A percentile compares a stretch with the other conserved stretches of the same genome.
Conservation (phyloP, 2,113 vertebrate genomes). For the Oostethus manadensis region DNA sequence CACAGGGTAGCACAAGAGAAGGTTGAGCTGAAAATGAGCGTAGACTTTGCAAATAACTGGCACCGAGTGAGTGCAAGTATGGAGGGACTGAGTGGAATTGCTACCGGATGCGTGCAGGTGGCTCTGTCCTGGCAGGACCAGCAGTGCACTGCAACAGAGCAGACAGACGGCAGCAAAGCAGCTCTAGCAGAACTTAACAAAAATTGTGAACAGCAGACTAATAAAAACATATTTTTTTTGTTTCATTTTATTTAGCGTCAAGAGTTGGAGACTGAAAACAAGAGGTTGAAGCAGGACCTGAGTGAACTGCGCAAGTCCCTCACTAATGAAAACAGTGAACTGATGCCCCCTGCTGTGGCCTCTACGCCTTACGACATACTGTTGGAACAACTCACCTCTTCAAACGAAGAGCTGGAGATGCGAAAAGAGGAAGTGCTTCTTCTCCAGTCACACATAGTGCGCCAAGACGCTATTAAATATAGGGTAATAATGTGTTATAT, state of each 20-base stretch:
- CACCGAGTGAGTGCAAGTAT: too few species aligned
- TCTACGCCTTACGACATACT: conserved; percentile 82
- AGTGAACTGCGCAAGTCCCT: conserved; percentile 84
- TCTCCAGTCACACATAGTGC: conserved; percentile 88
- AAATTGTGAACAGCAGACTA: neutral
- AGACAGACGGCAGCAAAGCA: too few species aligned
- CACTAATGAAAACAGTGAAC: conserved; percentile 67
- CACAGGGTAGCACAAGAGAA: too few species aligned
- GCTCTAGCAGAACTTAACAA: too few species aligned
- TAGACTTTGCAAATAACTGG: too few species aligned
- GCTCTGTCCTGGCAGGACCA: too few species aligned
- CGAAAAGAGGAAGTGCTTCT: conserved; percentile 96
- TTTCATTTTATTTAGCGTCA: conserved; percentile 75
- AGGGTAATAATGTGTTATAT: conserved; percentile 69
- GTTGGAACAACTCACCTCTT: conserved; percentile 85
- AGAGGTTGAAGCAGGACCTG: conserved; percentile 90
- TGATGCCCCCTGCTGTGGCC: conserved; percentile 73
- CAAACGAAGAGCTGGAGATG: conserved; percentile 89
- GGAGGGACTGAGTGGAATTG: too few species aligned
- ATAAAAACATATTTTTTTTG: neutral
- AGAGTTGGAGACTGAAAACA: conserved; percentile 92
- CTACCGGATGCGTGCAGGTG: too few species aligned
- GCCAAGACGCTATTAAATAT: conserved; percentile 84
- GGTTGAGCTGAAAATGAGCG: too few species aligned
- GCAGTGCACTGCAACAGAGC: too few species aligned